A percentile compares a stretch with the other conserved stretches of the same genome.
phyloP scores from a whole-genome alignment of 1,140 invertebrate species.

The Lepidostoma basale region DNA sequence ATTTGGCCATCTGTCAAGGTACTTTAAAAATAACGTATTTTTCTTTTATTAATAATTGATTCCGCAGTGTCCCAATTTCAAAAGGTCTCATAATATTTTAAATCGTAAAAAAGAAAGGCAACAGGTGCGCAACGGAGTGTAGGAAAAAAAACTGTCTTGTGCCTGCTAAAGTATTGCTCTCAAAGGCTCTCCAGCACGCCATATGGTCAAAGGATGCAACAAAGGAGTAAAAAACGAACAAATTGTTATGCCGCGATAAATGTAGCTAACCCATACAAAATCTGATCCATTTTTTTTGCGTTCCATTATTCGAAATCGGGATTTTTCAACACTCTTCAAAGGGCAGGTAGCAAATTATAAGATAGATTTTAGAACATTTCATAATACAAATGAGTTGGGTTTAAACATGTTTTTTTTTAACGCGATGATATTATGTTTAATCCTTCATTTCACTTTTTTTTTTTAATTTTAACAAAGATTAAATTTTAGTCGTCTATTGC shows the following conservation, averaged over 20 bases:
- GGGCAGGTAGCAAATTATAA: conserved; percentile 3
- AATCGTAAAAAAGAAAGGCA: conserved; percentile 33
- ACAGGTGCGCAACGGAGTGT: conserved; percentile 37
- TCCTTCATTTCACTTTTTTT: too few species aligned
- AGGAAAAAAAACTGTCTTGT: conserved; percentile 34
- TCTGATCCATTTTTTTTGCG: not conserved
- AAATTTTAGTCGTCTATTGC: too few species aligned
- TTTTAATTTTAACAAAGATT: too few species aligned
- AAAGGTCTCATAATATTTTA: conserved; percentile 14
- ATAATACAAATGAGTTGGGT: too few species aligned
- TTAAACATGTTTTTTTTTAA: too few species aligned
- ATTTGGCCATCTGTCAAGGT: not conserved
- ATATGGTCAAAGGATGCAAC: conserved; percentile 13
- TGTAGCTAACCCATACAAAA: conserved; percentile 2
- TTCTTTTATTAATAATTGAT: conserved; percentile 32
- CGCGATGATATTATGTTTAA: too few species aligned
- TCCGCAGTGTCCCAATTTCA: conserved; percentile 16
- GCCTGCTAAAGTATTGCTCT: conserved; percentile 20
- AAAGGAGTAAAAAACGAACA: conserved; percentile 20
- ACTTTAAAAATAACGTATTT: not conserved
- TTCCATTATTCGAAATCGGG: not conserved
- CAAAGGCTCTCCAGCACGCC: conserved; percentile 3
- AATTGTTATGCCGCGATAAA: conserved; percentile 3
- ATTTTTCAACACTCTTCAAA: not conserved
- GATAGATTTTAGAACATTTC: not conserved